A percentile compares a stretch with the other conserved stretches of the same genome.
phyloP scores from a whole-genome alignment of 2,113 vertebrate genomes.

The Clupea harengus region DNA sequence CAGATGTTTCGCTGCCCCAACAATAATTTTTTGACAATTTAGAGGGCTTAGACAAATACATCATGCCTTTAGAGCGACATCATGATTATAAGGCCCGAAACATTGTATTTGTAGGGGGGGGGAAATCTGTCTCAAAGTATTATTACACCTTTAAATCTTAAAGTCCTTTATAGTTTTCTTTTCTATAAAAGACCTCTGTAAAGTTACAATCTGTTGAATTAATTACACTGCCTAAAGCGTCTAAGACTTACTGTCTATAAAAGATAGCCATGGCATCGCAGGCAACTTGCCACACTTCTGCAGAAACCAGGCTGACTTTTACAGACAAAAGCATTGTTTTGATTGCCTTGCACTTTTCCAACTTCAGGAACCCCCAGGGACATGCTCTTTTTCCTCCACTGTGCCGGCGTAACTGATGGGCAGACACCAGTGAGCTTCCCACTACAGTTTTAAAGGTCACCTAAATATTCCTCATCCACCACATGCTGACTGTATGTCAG shows the following conservation, averaged over 20 bases:
- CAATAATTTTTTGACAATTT: no score
- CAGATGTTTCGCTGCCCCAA: no score
- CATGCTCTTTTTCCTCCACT: neutral
- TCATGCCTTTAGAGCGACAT: no score
- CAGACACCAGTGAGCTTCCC: neutral
- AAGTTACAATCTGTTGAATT: neutral
- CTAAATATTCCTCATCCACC: neutral
- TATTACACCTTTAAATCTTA: no score
- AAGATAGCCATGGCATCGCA: neutral
- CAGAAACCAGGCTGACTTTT: neutral
- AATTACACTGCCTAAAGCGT: neutral
- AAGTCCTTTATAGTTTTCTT: neutral
- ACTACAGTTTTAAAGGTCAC: neutral
- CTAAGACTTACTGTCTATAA: neutral
- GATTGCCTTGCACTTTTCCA: neutral
- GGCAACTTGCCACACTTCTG: conserved; percentile 6
- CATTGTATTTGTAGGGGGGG: no score
- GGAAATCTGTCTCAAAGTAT: no score
- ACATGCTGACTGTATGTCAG: neutral
- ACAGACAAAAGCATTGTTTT: neutral
- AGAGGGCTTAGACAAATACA: no score
- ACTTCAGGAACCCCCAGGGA: neutral
- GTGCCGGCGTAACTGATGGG: neutral
- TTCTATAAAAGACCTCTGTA: neutral
- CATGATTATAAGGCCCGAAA: no score